Conservation (phyloP, 2,113 vertebrate species). For the Typhlomys cinereus region DNA sequence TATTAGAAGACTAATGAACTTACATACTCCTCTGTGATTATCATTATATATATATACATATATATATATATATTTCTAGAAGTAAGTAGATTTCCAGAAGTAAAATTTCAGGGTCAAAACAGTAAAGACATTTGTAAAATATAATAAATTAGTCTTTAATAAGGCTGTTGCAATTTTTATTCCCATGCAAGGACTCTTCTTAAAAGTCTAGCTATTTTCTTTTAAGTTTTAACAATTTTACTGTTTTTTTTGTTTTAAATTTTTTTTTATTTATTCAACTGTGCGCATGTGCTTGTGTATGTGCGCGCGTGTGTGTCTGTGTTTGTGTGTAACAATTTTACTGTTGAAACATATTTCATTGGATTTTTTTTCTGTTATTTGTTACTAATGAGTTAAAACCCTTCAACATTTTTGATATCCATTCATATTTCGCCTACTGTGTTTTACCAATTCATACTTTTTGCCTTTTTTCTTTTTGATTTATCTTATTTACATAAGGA, state of each 20-base stretch:
- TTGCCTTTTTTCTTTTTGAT: slow-evolving; percentile 12
- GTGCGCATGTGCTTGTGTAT: too few relatives aligned
- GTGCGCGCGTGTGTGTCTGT: too few relatives aligned
- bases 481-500: background rate
- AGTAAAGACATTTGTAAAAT: background rate
- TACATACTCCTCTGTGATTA: background rate
- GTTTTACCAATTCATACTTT: background rate
- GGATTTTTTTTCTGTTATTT: background rate
- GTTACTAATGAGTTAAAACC: slow-evolving; percentile 4
- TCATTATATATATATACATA: too few relatives aligned
- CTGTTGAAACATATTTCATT: background rate
- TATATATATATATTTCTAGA: slow-evolving; percentile 31
- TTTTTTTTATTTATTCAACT: too few relatives aligned
- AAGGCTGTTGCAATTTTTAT: slow-evolving; percentile 5
- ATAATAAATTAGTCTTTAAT: slow-evolving; percentile 3
- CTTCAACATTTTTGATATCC: background rate
- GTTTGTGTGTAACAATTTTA: too few relatives aligned
- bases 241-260: too few relatives aligned
- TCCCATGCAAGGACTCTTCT: background rate
- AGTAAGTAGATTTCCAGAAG: background rate
- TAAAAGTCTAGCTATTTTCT: slow-evolving; percentile 4
- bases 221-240: background rate
- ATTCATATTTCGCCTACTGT: background rate
- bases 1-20: background rate
- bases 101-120: background rate